Conservation (phyloP, 2,797 vertebrate genomes). For the Notoglanidium macrostoma region DNA sequence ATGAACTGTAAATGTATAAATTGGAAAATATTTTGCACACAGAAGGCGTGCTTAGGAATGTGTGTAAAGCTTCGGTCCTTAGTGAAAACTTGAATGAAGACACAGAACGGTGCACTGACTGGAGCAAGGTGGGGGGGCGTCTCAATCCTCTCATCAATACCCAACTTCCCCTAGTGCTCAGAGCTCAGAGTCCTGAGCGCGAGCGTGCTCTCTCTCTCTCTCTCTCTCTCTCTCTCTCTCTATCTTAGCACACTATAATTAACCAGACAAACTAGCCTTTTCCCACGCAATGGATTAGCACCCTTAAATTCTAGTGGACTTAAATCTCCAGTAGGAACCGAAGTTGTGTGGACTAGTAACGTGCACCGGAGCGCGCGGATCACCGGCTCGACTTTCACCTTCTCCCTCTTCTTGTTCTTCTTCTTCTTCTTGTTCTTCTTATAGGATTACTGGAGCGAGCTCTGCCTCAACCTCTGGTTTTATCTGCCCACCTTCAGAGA, state of each 20-base stretch:
- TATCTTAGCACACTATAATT: constrained; percentile 22
- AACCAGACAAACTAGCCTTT: constrained; percentile 8
- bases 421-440: not conserved
- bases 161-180: constrained; percentile 35
- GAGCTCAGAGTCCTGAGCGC: not conserved
- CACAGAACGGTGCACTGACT: not conserved
- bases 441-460: not conserved
- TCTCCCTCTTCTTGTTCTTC: not conserved
- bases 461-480: not conserved
- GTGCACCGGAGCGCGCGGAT: constrained; percentile 3
- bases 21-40: too few species aligned
- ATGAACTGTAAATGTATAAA: not conserved
- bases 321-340: not conserved
- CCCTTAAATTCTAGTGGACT: constrained; percentile 17
- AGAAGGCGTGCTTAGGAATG: not conserved
- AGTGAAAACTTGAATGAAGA: not conserved
- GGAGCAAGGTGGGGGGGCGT: constrained; percentile 21
- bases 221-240: not conserved
- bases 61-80: not conserved
- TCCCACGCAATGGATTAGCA: not conserved
- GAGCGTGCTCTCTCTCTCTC: not conserved
- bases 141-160: constrained; percentile 42
- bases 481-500: not conserved
- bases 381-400: constrained; percentile 9
- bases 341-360: not conserved